phyloP scores from a whole-genome alignment of 2,797 vertebrate genomes.

The Anguilla anguilla region DNA sequence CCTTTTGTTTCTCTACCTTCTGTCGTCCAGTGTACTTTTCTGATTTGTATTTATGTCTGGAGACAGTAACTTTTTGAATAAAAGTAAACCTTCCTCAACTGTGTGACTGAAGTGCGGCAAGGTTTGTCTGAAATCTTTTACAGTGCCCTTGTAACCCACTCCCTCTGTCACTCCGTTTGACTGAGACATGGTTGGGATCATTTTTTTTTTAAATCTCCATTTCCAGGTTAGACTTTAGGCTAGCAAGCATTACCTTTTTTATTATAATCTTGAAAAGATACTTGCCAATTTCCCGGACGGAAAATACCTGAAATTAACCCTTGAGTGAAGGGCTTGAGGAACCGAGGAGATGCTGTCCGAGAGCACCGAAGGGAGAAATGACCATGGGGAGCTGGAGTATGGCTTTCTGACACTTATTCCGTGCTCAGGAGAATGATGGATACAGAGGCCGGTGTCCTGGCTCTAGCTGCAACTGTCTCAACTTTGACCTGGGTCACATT shows the following conservation, averaged over 20 bases:
- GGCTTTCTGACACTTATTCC: not conserved
- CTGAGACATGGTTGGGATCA: not conserved
- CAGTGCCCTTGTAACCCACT: slow-evolving; percentile 10
- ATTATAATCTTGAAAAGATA: not conserved
- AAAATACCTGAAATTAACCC: not conserved
- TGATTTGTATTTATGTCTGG: slow-evolving; percentile 99
- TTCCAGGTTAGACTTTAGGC: not conserved
- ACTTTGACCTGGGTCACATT: not conserved
- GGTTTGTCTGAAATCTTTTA: slow-evolving; percentile 27
- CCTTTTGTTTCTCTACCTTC: slow-evolving; percentile 95
- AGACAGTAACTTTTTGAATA: slow-evolving; percentile 99
- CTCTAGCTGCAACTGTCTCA: not conserved
- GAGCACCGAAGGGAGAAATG: not conserved
- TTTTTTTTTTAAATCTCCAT: not conserved
- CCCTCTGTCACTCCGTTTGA: not conserved
- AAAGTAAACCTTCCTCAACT: slow-evolving; percentile 98
- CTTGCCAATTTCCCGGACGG: no score
- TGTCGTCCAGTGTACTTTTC: slow-evolving; percentile 99
- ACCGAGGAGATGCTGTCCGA: not conserved
- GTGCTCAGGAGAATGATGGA: not conserved
- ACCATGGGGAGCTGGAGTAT: not conserved
- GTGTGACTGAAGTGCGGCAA: slow-evolving; percentile 64
- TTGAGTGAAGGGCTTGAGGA: not conserved
- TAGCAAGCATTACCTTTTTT: not conserved
- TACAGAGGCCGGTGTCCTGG: not conserved